Evolutionary conservation across 2,888 invertebrate genomes (phyloP).

Genomic region (Steinernema carpocapsae): DNA sequence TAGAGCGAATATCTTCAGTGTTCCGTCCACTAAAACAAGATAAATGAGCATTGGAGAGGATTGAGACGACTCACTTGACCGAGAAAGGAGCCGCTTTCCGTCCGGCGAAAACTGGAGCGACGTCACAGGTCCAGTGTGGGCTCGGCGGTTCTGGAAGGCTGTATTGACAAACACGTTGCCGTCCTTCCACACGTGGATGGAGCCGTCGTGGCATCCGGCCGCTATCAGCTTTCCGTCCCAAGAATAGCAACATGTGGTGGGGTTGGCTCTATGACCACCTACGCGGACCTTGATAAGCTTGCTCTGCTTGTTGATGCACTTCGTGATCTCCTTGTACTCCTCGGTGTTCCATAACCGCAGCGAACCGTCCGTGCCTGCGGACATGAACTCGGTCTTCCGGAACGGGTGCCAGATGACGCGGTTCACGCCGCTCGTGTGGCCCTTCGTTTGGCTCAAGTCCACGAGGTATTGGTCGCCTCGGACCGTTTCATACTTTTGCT

Average conservation of each 20-base stretch:
- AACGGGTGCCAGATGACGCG: conserved; percentile 92
- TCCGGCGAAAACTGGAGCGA: conserved; percentile 87
- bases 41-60: background rate
- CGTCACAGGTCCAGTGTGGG: conserved; percentile 70
- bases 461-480: conserved; percentile 84
- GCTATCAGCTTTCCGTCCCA: conserved; percentile 77
- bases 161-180: conserved; percentile 87
- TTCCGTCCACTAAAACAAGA: conserved; percentile 78
- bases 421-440: conserved; percentile 89
- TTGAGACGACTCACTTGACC: conserved; percentile 39
- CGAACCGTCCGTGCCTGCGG: conserved; percentile 89
- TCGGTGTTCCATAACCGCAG: conserved; percentile 87
- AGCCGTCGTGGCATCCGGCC: conserved; percentile 91
- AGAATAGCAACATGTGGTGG: conserved; percentile 62
- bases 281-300: conserved; percentile 65
- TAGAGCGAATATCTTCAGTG: conserved; percentile 92
- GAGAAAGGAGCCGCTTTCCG: conserved; percentile 52
- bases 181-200: conserved; percentile 95
- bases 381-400: conserved; percentile 87
- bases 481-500: conserved; percentile 66
- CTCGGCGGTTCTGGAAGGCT: conserved; percentile 78
- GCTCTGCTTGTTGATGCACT: conserved; percentile 64
- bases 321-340: conserved; percentile 73
- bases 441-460: conserved; percentile 90
- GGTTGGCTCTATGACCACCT: conserved; percentile 62